These are phyloP conservation scores for Dascillus cervinus DNA, from an alignment of 2,888 invertebrate genomes.

Conservation along the genomic window DNA sequence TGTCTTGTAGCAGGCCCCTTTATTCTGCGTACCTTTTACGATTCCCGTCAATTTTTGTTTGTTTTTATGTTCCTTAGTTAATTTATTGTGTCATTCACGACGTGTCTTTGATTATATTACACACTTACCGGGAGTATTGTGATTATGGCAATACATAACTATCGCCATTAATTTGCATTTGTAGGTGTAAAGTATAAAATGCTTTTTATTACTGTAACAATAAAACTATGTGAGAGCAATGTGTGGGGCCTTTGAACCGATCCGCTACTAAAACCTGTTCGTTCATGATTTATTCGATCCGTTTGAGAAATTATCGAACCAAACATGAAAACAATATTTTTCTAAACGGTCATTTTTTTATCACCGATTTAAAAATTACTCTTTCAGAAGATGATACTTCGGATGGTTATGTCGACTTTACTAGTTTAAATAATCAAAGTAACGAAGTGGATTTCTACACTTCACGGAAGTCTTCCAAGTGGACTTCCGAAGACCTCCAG, in stretches of 20 bases:
- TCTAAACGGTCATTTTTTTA: slow-evolving; percentile 2
- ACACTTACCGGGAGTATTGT: no score
- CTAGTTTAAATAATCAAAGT: slow-evolving; percentile 7
- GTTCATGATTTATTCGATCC: slow-evolving; percentile 7
- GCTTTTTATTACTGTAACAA: slow-evolving; percentile 6
- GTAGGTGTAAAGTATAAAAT: slow-evolving; percentile 11
- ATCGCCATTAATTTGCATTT: slow-evolving; percentile 3
- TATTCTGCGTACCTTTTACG: no score
- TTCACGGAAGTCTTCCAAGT: slow-evolving; percentile 19
- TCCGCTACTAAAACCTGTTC: slow-evolving; percentile 1
- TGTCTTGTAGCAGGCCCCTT: no score
- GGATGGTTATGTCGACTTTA: slow-evolving; percentile 8
- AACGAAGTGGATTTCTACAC: slow-evolving; percentile 7
- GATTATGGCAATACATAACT: neutral
- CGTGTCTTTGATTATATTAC: no score
- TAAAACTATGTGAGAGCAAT: slow-evolving; percentile 7
- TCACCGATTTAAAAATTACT: slow-evolving; percentile 1
- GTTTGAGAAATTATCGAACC: slow-evolving; percentile 7
- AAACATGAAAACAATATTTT: neutral
- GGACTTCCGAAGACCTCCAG: slow-evolving; percentile 30
- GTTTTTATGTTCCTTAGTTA: no score
- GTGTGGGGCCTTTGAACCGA: slow-evolving; percentile 8
- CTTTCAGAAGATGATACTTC: slow-evolving; percentile 8
- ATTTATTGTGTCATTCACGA: no score
- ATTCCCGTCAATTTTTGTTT: no score